These are phyloP conservation scores for Apeltes quadracus DNA, from an alignment of 2,113 vertebrate genomes.

Conservation along the genomic window DNA sequence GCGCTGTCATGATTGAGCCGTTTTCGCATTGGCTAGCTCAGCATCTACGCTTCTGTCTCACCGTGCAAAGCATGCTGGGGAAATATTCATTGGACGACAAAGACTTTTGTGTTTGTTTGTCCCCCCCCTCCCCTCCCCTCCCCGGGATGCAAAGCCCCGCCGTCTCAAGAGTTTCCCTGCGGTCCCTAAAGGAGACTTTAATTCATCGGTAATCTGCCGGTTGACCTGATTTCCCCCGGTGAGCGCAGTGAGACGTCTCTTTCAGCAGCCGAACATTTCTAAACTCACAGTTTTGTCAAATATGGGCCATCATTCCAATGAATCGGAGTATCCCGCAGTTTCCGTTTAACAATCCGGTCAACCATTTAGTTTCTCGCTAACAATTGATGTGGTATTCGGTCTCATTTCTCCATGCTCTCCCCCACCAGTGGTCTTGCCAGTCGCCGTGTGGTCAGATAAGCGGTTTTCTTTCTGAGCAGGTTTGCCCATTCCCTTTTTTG, in stretches of 20 bases:
- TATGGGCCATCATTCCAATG: background rate
- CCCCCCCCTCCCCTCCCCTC: slow-evolving; percentile 7
- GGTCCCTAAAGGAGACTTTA: slow-evolving; percentile 62
- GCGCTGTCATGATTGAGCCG: background rate
- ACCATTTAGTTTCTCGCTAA: background rate
- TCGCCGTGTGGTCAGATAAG: background rate
- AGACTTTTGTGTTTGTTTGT: slow-evolving; percentile 14
- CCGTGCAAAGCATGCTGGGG: slow-evolving; percentile 4
- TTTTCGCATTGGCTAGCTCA: slow-evolving; percentile 9
- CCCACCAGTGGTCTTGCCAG: background rate
- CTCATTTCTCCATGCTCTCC: background rate
- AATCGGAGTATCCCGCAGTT: background rate
- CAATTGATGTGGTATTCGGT: background rate
- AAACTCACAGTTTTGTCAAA: background rate
- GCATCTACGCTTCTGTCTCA: background rate
- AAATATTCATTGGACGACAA: slow-evolving; percentile 43
- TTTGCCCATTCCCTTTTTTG: background rate
- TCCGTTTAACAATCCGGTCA: background rate
- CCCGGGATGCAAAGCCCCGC: slow-evolving; percentile 45
- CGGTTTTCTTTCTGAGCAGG: background rate
- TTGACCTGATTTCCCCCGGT: slow-evolving; percentile 61
- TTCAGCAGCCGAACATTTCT: background rate
- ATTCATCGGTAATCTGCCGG: slow-evolving; percentile 57
- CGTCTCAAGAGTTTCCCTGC: slow-evolving; percentile 51
- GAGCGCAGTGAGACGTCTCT: background rate